Evolutionary conservation across 2,797 vertebrate genomes (phyloP), one percentile per base, ranked within the genome.

Genomic region (Fistularia tabacaria): DNA sequence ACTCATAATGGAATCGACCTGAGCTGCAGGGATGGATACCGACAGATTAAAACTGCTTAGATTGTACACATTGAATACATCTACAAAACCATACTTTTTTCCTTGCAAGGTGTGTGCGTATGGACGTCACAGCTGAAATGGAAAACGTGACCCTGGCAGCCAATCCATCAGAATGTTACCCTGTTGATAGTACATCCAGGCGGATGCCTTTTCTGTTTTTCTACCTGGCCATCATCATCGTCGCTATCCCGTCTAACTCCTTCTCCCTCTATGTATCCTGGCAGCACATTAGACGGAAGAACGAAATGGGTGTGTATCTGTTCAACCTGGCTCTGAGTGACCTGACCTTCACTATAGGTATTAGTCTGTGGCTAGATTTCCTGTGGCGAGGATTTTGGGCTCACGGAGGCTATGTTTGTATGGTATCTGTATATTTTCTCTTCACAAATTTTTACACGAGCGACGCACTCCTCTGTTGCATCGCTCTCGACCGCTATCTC

Each of bases 401-500:
- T 1, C 59, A 90, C 3, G 81, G 92, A 0, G 9, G 64, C 0
- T 7, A 36, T 0, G 14, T 87, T 3, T 96, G 94, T 69, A 40
- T 79, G 36, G 14, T 89, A 1, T 91, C 85, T 0, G 77, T 92
- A 25, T 93, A 91, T 51, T 54, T 91, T 10, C 90, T 87, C 13
- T 91, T 90, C 64, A 88, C 91, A 42, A 96, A 98, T 76, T 93
- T 94, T 36, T 95, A 96, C 81, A 92, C 89, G 64, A 94, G 93
- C 3, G 87, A 92, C 0, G 88, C 86, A 0, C 87, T 96, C 55
- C 92, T 98, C 46, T 91, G 93, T 74, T 96, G 94, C 84, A 93
- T 96, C 4, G 92, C 95, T 0, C 0, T 96, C 0, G 86, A 94
- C 63, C 90, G 94, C 9, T 96, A 94, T 58, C 55, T 97, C 48